A percentile compares a stretch with the other conserved stretches of the same genome.
These are phyloP conservation scores for Leptopilina drosophilae DNA, from an alignment of 2,888 invertebrate genomes.

Conservation along the genomic window DNA sequence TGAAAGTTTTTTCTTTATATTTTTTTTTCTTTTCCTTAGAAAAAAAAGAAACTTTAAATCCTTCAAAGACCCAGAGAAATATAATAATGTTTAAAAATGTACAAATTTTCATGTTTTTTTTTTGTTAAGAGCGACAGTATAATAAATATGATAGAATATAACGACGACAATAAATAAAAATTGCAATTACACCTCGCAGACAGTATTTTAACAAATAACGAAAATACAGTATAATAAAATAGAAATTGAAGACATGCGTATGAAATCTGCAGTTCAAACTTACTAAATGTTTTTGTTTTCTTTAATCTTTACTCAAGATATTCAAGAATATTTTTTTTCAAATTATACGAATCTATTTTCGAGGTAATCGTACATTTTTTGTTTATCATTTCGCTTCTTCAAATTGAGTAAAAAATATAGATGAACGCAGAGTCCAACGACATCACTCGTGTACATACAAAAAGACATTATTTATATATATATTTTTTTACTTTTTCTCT, in stretches of 20 bases:
- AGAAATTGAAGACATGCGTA: slow-evolving; percentile 8
- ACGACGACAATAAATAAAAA: slow-evolving; percentile 36
- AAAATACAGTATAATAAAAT: slow-evolving; percentile 13
- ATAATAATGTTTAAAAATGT: not conserved
- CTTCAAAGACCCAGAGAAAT: not conserved
- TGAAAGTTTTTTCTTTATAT: not conserved
- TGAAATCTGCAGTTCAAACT: not conserved
- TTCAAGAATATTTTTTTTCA: too few species aligned
- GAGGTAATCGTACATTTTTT: too few species aligned
- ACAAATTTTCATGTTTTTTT: not conserved
- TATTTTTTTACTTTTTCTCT: not conserved
- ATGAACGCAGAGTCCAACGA: slow-evolving; percentile 30
- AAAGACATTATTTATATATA: not conserved
- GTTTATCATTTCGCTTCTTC: too few species aligned
- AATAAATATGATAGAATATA: slow-evolving; percentile 16
- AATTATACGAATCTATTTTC: too few species aligned
- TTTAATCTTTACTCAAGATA: too few species aligned
- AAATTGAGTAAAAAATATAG: slow-evolving; percentile 4
- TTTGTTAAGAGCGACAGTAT: slow-evolving; percentile 11
- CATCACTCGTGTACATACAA: slow-evolving; percentile 23
- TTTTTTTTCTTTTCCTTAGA: not conserved
- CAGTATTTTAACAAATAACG: slow-evolving; percentile 17
- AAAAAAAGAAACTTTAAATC: not conserved
- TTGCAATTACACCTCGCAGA: slow-evolving; percentile 19
- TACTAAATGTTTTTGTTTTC: too few species aligned